Evolutionary conservation across 2,888 invertebrate genomes (phyloP), one percentile per base, ranked within the genome.

Genomic region (Tubulanus polymorphus): DNA sequence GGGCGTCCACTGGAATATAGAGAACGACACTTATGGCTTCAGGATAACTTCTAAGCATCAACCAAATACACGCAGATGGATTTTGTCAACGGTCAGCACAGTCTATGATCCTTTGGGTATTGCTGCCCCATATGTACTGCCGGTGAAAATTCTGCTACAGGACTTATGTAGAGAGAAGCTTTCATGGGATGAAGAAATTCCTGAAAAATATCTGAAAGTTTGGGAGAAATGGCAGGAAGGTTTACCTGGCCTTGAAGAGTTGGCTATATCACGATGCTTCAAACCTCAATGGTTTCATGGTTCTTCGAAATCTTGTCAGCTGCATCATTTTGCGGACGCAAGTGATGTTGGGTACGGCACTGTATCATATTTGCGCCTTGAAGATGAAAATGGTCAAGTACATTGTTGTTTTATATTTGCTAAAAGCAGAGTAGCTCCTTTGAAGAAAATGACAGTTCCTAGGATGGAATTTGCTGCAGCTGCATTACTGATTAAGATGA

Each of bases 261-360:
- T 41, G 3, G 5, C 41, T 5, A 23, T 41, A 41, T 23, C 41
- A 5, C 5, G 41, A 41, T 20, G 41, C 23, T 5, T 41, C 41
- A 5, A 15, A 15, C 41, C 41, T 20, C 5, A 15, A 15, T 8
- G 3, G 6, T 41, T 41, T 15, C 25, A 23, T 6, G 23, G 20
- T 8, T 41, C 41, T 2, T 8, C 23, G 20, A 18, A 18, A 3
- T 35, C 54, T 10, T 50, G 53, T 27, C 47, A 59, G 35, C 20
- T 59, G 8, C 57, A 61, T 48, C 10, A 23, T 10, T 59, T 61
- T 37, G 47, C 56, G 5, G 61, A 61, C 41, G 58, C 61, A 2
- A 51, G 54, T 8, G 54, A 59, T 8, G 5, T 28, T 23, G 61
- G 56, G 6, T 55, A 55, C 29, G 59, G 55, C 1, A 30, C 26